Conservation (phyloP, 1,140 invertebrate genomes). For the Pomacea maculata region DNA sequence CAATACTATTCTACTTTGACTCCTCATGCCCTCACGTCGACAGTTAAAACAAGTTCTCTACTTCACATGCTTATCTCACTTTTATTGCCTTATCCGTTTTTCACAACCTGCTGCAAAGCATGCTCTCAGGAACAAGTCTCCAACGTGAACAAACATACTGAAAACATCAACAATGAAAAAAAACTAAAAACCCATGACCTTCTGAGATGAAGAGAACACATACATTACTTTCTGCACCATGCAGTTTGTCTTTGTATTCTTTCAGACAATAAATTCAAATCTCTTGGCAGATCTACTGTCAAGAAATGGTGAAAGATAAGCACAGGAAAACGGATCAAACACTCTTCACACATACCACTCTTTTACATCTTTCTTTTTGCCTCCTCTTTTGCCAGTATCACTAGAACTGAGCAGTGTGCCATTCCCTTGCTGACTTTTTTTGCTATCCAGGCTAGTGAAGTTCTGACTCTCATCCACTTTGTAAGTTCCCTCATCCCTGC, state of each 20-base stretch:
- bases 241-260: background rate
- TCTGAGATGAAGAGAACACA: too few relatives aligned
- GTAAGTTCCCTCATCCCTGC: slow-evolving; percentile 85
- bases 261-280: background rate
- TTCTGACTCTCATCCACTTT: slow-evolving; percentile 85
- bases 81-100: too few relatives aligned
- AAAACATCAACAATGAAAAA: background rate
- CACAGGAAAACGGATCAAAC: background rate
- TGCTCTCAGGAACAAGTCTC: background rate
- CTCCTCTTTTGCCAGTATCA: slow-evolving; percentile 68
- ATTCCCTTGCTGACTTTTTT: slow-evolving; percentile 53
- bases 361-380: slow-evolving; percentile 87
- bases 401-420: slow-evolving; percentile 62
- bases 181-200: too few relatives aligned
- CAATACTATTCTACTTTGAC: too few relatives aligned
- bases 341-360: slow-evolving; percentile 89
- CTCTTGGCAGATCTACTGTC: background rate
- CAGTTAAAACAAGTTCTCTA: too few relatives aligned
- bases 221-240: background rate
- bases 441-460: slow-evolving; percentile 61
- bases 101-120: background rate
- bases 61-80: too few relatives aligned
- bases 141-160: background rate
- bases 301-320: slow-evolving; percentile 1
- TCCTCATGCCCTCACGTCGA: too few relatives aligned